phyloP scores from a whole-genome alignment of 2,797 vertebrate genomes.

The Psittacula echo region DNA sequence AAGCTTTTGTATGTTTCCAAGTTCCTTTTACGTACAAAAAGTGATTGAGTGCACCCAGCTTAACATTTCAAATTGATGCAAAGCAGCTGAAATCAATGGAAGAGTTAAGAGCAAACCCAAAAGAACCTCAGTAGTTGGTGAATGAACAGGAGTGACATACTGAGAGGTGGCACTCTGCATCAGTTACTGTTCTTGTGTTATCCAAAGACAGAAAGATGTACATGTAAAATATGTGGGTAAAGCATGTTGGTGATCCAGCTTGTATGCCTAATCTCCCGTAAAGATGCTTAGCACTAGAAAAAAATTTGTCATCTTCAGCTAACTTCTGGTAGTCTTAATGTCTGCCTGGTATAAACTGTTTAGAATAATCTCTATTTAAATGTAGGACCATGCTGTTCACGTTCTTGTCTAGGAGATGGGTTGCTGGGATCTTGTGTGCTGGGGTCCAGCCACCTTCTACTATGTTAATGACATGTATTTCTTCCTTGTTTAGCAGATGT shows the following conservation, averaged over 20 bases:
- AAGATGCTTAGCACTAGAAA: constrained; percentile 1
- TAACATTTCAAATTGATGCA: background rate
- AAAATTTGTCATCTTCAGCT: background rate
- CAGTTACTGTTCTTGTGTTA: background rate
- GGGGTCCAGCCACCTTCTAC: background rate
- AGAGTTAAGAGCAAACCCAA: background rate
- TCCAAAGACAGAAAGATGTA: background rate
- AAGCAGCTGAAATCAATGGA: background rate
- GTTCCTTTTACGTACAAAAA: background rate
- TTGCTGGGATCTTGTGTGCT: background rate
- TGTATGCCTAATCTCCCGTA: background rate
- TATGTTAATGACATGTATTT: background rate
- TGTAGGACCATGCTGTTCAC: background rate
- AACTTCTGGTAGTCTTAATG: background rate
- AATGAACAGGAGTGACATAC: background rate
- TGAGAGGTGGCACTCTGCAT: background rate
- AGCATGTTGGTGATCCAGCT: background rate
- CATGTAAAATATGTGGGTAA: background rate
- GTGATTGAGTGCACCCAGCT: background rate
- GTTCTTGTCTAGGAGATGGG: constrained; percentile 22
- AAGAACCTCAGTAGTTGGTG: background rate
- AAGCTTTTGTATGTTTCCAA: background rate
- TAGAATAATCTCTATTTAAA: constrained; percentile 4
- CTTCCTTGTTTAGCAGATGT: background rate
- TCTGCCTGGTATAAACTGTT: background rate